Base-by-base conservation (phyloP, 2,113 vertebrate species). In the Picathartes gymnocephalus region DNA sequence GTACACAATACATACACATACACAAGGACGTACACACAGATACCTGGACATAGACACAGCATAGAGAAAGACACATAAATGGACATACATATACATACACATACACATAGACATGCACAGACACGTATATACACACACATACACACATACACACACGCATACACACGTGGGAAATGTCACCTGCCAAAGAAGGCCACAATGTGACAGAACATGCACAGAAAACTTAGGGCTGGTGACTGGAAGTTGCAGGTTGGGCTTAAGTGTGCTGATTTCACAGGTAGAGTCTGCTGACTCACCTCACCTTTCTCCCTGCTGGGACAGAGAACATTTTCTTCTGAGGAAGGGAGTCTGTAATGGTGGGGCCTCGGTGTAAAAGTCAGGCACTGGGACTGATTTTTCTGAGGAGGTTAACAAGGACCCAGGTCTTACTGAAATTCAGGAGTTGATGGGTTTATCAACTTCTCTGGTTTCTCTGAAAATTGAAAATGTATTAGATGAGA, bases 61-160 rank as follows among this genome's bases (percentile, higher is more conserved):
- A 15, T 9, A 17, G 8, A 15, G 4, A 35, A 15, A 37, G 5
- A 19, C 3, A 44, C 44, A 45, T 19, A 45, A 42, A 45, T 45
- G 44, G 10, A n/a, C 69, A 33, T 13, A 12, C 22, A 39, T 39
- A 39, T n/a, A 45, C 8, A 28, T 4, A 39, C 4, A 81, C 6
- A 35, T 16, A 45, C 40, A 54, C 33, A 24, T 7, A 50, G 15
- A 60, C 23, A n/a, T 4, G 28, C 6, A 69, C 8, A 40, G n/a
- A n/a, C n/a, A n/a, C n/a, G n/a, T 7, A 47, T 19, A 37, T 4
- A 17, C 13, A 64, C 13, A 18, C 6, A 39, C 15, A 33, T 4
- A 12, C 2, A 25, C 3, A 22, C 39, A 73, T 7, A 3, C 13
- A 53, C 1, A 20, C 1, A 28, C 18, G 39, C 5, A 53, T 2